A percentile compares a stretch with the other conserved stretches of the same genome.
Evolutionary conservation across 2,888 invertebrate species (phyloP).

Genomic region (Lamellibrachia satsuma): DNA sequence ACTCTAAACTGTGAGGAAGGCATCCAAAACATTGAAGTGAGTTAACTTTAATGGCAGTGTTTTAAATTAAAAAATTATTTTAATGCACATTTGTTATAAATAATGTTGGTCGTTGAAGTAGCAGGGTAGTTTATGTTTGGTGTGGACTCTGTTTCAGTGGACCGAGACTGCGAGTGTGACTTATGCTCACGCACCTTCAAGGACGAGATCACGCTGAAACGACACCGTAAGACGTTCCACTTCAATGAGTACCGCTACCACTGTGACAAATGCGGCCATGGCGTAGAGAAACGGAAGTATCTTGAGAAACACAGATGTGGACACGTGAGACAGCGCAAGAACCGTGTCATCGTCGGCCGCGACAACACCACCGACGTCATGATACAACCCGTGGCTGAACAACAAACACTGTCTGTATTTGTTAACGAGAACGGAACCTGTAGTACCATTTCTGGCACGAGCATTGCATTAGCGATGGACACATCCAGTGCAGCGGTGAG

Average conservation of each 20-base stretch:
- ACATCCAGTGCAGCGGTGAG: neutral
- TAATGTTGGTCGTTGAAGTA: too few relatives aligned
- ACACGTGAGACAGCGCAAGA: neutral
- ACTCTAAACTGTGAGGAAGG: too few relatives aligned
- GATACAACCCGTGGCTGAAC: neutral
- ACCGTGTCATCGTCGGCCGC: neutral
- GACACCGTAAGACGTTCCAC: neutral
- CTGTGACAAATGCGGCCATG: neutral
- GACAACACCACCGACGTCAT: neutral
- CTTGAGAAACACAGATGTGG: neutral
- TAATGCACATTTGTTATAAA: too few relatives aligned
- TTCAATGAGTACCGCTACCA: neutral
- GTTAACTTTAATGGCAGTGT: too few relatives aligned
- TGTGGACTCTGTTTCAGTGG: neutral
- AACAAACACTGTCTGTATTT: neutral
- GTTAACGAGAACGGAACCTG: neutral
- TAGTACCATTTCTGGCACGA: neutral
- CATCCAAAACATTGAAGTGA: too few relatives aligned
- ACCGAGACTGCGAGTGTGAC: neutral
- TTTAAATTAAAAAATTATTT: too few relatives aligned
- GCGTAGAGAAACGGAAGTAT: neutral
- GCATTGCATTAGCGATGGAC: neutral
- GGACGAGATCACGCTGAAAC: neutral
- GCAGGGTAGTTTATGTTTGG: neutral
- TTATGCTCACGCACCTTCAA: neutral